These are phyloP conservation scores for Oreochromis spilurus DNA, from an alignment of 2,113 vertebrate species.

Conservation along the genomic window DNA sequence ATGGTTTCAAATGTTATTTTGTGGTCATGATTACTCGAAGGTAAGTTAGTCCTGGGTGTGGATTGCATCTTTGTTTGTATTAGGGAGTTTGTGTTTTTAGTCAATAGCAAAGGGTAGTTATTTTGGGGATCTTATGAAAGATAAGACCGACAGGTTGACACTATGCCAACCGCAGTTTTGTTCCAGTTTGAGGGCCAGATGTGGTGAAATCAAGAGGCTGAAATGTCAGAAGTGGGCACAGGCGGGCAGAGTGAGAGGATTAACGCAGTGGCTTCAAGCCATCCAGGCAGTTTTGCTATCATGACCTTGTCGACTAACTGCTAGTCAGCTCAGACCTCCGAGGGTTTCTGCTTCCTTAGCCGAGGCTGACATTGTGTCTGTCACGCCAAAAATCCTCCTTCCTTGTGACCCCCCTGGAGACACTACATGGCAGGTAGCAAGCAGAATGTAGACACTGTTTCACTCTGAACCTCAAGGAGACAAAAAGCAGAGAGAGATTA, in stretches of 20 bases:
- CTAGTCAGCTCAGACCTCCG: conserved; percentile 51
- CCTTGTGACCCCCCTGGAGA: neutral
- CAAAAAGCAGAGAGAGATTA: conserved; percentile 7
- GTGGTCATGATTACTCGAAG: neutral
- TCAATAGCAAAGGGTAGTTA: neutral
- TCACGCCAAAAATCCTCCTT: conserved; percentile 10
- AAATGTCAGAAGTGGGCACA: conserved; percentile 44
- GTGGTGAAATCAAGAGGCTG: conserved; percentile 22
- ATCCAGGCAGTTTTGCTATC: conserved; percentile 35
- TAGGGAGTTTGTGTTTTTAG: neutral
- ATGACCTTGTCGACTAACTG: conserved; percentile 63
- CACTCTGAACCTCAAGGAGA: neutral
- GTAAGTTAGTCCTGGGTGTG: accelerated
- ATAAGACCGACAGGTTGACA: neutral
- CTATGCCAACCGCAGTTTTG: neutral
- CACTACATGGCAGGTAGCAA: conserved; percentile 26
- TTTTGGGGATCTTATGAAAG: neutral
- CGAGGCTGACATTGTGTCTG: conserved; percentile 10
- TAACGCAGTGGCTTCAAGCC: conserved; percentile 51
- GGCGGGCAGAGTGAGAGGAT: conserved; percentile 47
- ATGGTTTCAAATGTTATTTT: neutral
- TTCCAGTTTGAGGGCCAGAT: neutral
- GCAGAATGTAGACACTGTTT: neutral
- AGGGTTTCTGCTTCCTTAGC: conserved; percentile 53
- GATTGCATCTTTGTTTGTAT: accelerated